These are phyloP conservation scores for Venustaconcha ellipsiformis DNA, from an alignment of 1,140 invertebrate species.

Conservation along the genomic window DNA sequence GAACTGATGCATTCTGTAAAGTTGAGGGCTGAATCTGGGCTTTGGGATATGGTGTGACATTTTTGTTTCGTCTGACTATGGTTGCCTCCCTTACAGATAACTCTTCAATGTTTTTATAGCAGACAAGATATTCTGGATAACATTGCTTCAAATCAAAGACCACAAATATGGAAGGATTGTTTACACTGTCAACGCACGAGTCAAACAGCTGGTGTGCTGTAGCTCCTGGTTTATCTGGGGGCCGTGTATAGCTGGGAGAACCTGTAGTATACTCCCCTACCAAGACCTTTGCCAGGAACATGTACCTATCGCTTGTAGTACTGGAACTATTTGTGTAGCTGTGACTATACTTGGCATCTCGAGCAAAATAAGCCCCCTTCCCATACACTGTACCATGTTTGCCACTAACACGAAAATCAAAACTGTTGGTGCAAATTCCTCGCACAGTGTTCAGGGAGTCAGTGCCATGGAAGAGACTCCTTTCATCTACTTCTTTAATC, in stretches of 20 bases:
- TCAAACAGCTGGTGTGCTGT: conserved; percentile 36
- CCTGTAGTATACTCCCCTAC: conserved; percentile 31
- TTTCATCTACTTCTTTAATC: neutral
- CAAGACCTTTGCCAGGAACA: conserved; percentile 39
- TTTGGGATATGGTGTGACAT: no score
- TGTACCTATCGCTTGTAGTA: conserved; percentile 14
- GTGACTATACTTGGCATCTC: conserved; percentile 31
- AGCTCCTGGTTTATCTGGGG: conserved; percentile 21
- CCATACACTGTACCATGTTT: conserved; percentile 42
- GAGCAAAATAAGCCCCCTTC: conserved; percentile 42
- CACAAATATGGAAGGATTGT: conserved; percentile 42
- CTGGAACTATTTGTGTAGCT: conserved; percentile 24
- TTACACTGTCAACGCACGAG: conserved; percentile 41
- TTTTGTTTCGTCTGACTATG: no score
- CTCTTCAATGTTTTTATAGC: no score
- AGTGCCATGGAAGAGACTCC: no score
- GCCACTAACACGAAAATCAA: conserved; percentile 41
- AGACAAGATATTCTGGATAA: conserved; percentile 49
- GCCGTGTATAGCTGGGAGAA: conserved; percentile 4
- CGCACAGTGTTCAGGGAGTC: conserved; percentile 23
- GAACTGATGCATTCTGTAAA: no score
- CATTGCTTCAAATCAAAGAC: conserved; percentile 44
- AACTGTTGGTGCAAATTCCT: conserved; percentile 41
- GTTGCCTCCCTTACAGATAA: no score
- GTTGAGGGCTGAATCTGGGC: no score